These are phyloP conservation scores for Clusia tigrina DNA, from an alignment of 2,888 invertebrate genomes.

Conservation along the genomic window DNA sequence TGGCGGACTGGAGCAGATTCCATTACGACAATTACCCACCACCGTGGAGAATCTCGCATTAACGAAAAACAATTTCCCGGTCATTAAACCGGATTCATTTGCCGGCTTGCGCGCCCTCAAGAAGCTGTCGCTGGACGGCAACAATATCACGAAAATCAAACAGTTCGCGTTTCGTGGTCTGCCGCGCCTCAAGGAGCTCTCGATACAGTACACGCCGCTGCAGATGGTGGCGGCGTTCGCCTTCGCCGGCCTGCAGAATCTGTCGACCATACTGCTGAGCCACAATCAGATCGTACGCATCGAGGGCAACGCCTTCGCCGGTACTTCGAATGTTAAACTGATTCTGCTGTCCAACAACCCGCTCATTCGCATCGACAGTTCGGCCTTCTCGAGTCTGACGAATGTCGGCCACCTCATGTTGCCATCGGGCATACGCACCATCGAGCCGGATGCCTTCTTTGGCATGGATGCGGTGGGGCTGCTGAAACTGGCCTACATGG, in stretches of 20 bases:
- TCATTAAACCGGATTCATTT: conserved; percentile 84
- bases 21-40: conserved; percentile 76
- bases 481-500: conserved; percentile 85
- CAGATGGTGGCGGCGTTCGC: conserved; percentile 82
- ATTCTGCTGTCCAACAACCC: conserved; percentile 87
- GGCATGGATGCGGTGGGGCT: conserved; percentile 84
- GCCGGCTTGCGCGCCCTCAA: conserved; percentile 80
- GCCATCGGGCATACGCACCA: conserved; percentile 78
- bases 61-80: conserved; percentile 83
- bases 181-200: conserved; percentile 78
- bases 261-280: conserved; percentile 75
- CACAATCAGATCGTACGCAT: conserved; percentile 77
- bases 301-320: conserved; percentile 83
- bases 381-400: conserved; percentile 84
- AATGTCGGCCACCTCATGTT: conserved; percentile 84
- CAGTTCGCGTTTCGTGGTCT: conserved; percentile 88
- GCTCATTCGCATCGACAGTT: conserved; percentile 78
- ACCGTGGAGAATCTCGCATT: conserved; percentile 85
- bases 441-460: conserved; percentile 83
- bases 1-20: conserved; percentile 81
- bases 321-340: conserved; percentile 82
- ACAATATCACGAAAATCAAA: conserved; percentile 83
- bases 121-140: conserved; percentile 85
- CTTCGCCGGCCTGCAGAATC: conserved; percentile 83
- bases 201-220: conserved; percentile 87